Conservation (phyloP, 2,888 invertebrate species). For the Drosophila diplacantha region DNA sequence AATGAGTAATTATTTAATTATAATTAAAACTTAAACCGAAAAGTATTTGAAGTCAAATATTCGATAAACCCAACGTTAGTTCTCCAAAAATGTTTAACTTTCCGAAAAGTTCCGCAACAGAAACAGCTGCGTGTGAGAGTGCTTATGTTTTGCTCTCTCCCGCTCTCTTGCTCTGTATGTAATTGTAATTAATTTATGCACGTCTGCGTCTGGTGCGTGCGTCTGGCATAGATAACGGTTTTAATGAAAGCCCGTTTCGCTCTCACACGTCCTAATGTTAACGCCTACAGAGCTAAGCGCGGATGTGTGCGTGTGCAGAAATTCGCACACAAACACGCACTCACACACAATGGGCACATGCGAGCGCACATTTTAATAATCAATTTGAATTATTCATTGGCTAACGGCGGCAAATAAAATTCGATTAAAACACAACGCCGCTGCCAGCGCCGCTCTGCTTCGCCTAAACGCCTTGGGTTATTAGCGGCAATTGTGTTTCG, state of each 20-base stretch:
- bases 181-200: conserved; percentile 47
- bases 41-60: not conserved
- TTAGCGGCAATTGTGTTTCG: conserved; percentile 68
- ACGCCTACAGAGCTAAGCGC: conserved; percentile 29
- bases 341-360: conserved; percentile 15
- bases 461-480: conserved; percentile 63
- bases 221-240: conserved; percentile 64
- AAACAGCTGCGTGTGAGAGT: conserved; percentile 10
- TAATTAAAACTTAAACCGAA: not conserved
- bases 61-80: not conserved
- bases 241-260: conserved; percentile 52
- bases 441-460: conserved; percentile 23
- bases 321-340: conserved; percentile 18
- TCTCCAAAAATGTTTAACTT: not conserved
- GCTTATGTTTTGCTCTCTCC: not conserved
- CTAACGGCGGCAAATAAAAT: conserved; percentile 73
- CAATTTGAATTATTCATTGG: conserved; percentile 72
- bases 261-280: conserved; percentile 38
- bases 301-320: conserved; percentile 18
- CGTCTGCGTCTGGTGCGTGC: conserved; percentile 55
- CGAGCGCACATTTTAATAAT: conserved; percentile 58
- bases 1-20: not conserved
- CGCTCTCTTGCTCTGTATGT: conserved; percentile 10
- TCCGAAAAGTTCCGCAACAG: conserved; percentile 12
- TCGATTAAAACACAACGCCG: conserved; percentile 64